These are phyloP conservation scores for Brenthis daphne DNA, from an alignment of 2,888 invertebrate genomes.

Conservation along the genomic window DNA sequence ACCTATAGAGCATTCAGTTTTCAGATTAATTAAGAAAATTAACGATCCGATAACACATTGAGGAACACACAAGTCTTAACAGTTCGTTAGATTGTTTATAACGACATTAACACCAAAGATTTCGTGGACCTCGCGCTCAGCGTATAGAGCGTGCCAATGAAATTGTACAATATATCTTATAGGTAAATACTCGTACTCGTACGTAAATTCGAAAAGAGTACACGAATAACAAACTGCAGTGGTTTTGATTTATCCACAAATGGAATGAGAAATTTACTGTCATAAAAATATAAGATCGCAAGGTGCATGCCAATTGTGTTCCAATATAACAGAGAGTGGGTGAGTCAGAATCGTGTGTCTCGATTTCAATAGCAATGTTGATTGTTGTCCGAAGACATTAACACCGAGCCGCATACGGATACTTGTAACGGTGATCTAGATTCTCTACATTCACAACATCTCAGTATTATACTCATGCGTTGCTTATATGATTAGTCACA, in stretches of 20 bases:
- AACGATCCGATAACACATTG: no score
- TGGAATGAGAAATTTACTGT: neutral
- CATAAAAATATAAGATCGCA: conserved; percentile 7
- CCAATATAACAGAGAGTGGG: conserved; percentile 1
- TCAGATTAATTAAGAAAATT: no score
- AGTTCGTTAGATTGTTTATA: no score
- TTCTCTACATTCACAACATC: neutral
- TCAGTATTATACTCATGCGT: neutral
- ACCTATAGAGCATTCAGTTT: no score
- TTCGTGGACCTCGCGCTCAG: no score
- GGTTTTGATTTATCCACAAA: neutral
- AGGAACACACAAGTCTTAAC: no score
- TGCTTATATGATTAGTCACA: neutral
- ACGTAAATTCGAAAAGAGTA: no score
- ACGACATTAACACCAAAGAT: no score
- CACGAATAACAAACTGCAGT: no score
- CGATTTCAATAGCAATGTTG: conserved; percentile 22
- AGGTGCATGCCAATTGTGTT: conserved; percentile 19
- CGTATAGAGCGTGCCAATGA: no score
- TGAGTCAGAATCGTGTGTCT: conserved; percentile 19
- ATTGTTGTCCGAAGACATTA: conserved; percentile 17
- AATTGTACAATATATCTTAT: no score
- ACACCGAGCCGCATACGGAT: conserved; percentile 7
- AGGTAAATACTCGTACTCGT: no score
- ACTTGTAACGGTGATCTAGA: conserved; percentile 12